Conservation (phyloP, 2,113 vertebrate genomes). For the Ahaetulla prasina region DNA sequence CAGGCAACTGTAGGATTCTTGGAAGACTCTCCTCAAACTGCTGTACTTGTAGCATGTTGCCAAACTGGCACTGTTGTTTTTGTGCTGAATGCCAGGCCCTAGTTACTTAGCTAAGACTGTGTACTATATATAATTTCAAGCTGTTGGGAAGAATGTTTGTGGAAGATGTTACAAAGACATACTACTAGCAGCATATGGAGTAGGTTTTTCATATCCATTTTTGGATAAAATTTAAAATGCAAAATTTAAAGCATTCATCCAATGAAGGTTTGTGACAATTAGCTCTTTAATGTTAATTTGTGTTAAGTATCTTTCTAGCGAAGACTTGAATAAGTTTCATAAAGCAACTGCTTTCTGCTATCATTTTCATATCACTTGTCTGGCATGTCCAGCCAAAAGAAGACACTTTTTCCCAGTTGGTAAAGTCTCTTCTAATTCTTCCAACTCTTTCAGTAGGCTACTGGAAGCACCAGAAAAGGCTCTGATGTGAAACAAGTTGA, state of each 20-base stretch:
- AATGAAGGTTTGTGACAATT: neutral
- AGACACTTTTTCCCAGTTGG: neutral
- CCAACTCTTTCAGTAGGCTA: neutral
- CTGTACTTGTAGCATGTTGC: neutral
- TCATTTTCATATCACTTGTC: neutral
- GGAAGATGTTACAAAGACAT: neutral
- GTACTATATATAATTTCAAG: neutral
- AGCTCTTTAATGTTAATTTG: neutral
- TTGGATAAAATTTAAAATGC: neutral
- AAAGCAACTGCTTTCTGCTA: neutral
- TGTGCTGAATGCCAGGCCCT: neutral
- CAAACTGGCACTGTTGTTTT: constrained; percentile 1
- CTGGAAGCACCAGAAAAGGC: neutral
- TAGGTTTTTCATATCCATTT: neutral
- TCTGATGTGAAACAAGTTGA: neutral
- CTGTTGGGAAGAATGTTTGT: neutral
- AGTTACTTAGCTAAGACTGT: neutral
- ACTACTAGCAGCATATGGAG: too few species aligned
- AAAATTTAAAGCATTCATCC: neutral
- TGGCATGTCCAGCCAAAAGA: neutral
- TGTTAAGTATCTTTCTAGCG: neutral
- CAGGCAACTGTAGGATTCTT: neutral
- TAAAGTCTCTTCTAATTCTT: neutral
- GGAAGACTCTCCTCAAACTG: neutral
- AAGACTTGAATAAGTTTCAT: neutral